Evolutionary conservation across 2,797 vertebrate species (phyloP), one percentile per base, ranked within the genome.

Genomic region (Loriculus beryllinus): DNA sequence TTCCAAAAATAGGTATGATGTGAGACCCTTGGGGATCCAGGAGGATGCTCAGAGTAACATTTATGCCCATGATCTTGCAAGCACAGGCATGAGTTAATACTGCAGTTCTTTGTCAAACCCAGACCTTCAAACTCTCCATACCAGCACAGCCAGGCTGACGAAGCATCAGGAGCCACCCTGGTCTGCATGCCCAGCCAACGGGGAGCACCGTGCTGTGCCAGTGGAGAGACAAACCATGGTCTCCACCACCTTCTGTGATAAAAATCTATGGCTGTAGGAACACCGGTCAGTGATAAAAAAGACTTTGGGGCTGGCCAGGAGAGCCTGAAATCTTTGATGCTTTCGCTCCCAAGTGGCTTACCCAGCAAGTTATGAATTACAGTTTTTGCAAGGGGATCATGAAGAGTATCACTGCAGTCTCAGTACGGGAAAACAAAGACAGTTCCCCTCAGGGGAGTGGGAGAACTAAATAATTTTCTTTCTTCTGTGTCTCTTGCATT

Each of bases 401-500:
- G 62, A 81, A 43, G n/a, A 31, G 25, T 89, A 82, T 75, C 48
- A 37, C 31, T 64, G 60, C 40, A 63, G 49, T 43, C 88, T 92
- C 18, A 19, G 31, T 43, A 37, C 54, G 62, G 54, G 42, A 72
- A 92, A 93, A 92, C n/a, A 83, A 90, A 89, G 62, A 43, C 0
- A 0, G 20, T 40, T 93, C 21, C 48, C 86, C 84, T 81, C 69
- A 48, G 76, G 79, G 64, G 28, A 65, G 5, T 65, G 20, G 20
- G 47, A 81, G 25, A 94, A 57, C 3, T 6, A 39, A 90, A 78
- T 71, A 0, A 88, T 94, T 86, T 89, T 86, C 42, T 89, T 87
- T 82, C n/a, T 82, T 80, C 74, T 80, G 3, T 79, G 51, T 70
- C 33, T 80, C 62, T 85, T 87, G 52, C 75, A 75, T 89, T 95